Base-by-base conservation (phyloP, 2,113 vertebrate genomes). In the Coturnix japonica region DNA sequence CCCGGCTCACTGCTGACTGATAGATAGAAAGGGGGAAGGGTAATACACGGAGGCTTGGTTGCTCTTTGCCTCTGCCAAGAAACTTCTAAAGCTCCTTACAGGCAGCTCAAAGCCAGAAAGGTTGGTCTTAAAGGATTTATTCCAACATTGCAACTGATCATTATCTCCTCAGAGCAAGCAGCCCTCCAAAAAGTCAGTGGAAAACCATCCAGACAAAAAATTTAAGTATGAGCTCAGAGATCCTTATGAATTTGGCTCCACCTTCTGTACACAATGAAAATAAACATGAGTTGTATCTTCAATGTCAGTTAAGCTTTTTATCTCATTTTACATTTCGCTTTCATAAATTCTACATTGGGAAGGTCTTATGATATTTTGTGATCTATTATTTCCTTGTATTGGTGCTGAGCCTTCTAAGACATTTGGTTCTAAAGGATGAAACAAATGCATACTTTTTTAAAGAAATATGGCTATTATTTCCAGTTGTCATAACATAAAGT, bases 221-320 rank as follows among this genome's bases (percentile, higher is more conserved):
- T 22, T 75, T 67, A 89, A 90, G 11, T 47, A 39, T 59, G 83
- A 86, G 46, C 60, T 74, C 75, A 83, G 66, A 83, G 86, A 97
- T 98, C 94, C 92, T 96, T 97, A 86, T 96, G 97, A 96, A 96
- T 97, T 92, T 98, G 97, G 97, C 97, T 96, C 98, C 98, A 97
- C 95, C 98, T 98, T 96, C 97, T 97, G 98, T 97, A 93, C 96
- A 85, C 81, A 97, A 77, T 90, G 96, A 95, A 96, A 96, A 98
- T 93, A 92, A 96, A 93, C 91, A 85, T 85, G 90, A 94, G 57
- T 75, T 76, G 41, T 44, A 18, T 28, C 63, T 51, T 71, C 16
- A 78, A 78, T 43, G 61, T 37, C 72, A 81, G 31, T 73, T 78
- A 72, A 76, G 16, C 1, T 78, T 64, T 63, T 63, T 30, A 31